Evolutionary conservation across 2,888 invertebrate species (phyloP).

Genomic region (Hololepta plana): DNA sequence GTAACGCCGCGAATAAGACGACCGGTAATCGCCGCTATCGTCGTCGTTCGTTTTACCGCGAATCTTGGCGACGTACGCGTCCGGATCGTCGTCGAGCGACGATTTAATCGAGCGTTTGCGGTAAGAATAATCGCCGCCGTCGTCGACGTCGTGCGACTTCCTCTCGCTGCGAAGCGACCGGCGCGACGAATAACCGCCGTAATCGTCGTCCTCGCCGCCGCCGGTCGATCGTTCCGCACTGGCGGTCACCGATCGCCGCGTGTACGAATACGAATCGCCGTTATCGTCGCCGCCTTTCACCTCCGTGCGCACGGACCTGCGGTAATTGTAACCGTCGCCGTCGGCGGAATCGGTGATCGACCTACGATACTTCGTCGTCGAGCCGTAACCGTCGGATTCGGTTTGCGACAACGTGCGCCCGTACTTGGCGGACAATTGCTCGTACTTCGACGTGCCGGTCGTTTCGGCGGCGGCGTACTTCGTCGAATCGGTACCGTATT

Average conservation of each 20-base stretch:
- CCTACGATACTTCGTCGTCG: conserved; percentile 7
- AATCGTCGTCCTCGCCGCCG: conserved; percentile 7
- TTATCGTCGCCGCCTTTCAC: conserved; percentile 7
- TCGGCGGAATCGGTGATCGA: conserved; percentile 7
- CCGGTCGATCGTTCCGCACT: conserved; percentile 12
- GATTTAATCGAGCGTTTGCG: neutral
- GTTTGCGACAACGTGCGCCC: too few species aligned
- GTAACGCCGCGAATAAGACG: too few species aligned
- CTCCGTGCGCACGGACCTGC: conserved; percentile 5
- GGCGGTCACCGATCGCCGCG: conserved; percentile 14
- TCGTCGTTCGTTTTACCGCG: conserved; percentile 6
- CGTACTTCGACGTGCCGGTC: conserved; percentile 9
- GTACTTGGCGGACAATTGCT: conserved; percentile 9
- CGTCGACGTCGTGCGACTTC: conserved; percentile 3
- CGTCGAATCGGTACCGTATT: conserved; percentile 7
- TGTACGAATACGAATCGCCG: conserved; percentile 15
- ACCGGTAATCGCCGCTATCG: conserved; percentile 5
- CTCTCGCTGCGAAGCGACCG: too few species aligned
- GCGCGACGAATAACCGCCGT: conserved; percentile 2
- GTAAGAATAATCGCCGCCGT: neutral
- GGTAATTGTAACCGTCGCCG: conserved; percentile 6
- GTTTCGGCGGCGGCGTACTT: conserved; percentile 2
- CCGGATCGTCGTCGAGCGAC: conserved; percentile 5
- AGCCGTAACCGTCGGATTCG: conserved; percentile 5
- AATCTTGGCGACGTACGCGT: conserved; percentile 7